Conservation (phyloP, 2,888 invertebrate species). For the Dynastes hyllus region DNA sequence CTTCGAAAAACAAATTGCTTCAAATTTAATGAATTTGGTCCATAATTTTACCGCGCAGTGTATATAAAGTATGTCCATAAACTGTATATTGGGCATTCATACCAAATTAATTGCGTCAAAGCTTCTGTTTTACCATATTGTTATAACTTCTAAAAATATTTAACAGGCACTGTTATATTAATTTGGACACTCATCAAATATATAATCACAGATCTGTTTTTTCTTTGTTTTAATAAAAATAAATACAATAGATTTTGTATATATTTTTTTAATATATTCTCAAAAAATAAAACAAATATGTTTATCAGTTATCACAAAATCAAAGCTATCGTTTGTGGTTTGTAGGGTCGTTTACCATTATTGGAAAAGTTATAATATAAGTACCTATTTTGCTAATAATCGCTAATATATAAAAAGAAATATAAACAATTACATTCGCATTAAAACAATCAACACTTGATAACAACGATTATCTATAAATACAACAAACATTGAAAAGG, state of each 20-base stretch:
- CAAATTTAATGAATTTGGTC: too few species aligned
- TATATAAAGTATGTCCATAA: too few species aligned
- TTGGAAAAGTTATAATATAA: background rate
- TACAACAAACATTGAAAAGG: too few species aligned
- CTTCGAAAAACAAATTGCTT: too few species aligned
- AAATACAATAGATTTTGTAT: background rate
- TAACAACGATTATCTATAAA: too few species aligned
- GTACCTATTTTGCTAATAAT: background rate
- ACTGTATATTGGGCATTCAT: too few species aligned
- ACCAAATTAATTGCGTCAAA: too few species aligned
- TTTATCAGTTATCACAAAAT: background rate
- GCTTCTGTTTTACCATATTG: background rate
- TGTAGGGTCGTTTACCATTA: background rate
- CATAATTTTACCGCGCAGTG: too few species aligned
- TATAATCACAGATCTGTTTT: conserved; percentile 28
- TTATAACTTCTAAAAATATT: conserved; percentile 9
- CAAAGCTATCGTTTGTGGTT: background rate
- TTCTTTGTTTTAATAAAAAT: conserved; percentile 4
- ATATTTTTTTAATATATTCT: background rate
- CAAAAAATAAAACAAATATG: conserved; percentile 3
- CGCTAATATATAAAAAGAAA: too few species aligned
- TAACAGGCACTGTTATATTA: conserved; percentile 36
- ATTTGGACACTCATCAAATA: conserved; percentile 40
- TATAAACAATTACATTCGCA: too few species aligned
- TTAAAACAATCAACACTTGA: too few species aligned